Percentiles rank a stretch among this genome's conserved stretches.
phyloP scores from a whole-genome alignment of 2,113 vertebrate genomes.

The Hyperoodon ampullatus region DNA sequence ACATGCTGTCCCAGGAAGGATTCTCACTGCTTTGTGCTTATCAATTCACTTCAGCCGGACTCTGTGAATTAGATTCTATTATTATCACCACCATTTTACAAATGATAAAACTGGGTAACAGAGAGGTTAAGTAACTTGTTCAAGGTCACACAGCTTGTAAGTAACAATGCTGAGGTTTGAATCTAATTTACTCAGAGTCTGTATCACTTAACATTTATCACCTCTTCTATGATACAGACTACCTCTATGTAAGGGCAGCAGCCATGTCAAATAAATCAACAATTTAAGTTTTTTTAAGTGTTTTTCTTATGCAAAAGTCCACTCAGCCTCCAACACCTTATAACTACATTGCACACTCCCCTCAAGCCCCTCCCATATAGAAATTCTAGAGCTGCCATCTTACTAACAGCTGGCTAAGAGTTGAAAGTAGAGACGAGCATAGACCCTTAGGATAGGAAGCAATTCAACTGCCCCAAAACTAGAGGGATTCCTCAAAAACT shows the following conservation, averaged over 20 bases:
- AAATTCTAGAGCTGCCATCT: not conserved
- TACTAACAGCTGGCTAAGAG: not conserved
- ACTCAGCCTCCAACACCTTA: not conserved
- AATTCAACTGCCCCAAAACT: not conserved
- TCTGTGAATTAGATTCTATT: not conserved
- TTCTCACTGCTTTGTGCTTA: not conserved
- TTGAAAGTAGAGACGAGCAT: not conserved
- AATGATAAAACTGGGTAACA: not conserved
- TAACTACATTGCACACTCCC: not conserved
- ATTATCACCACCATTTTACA: not conserved
- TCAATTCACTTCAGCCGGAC: not conserved
- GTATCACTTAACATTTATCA: no score
- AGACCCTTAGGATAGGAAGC: not conserved
- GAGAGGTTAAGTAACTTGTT: constrained; percentile 16
- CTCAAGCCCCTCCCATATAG: not conserved
- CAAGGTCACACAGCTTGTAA: not conserved
- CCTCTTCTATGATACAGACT: not conserved
- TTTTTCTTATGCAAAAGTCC: not conserved
- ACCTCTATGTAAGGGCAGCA: not conserved
- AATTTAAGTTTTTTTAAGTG: not conserved
- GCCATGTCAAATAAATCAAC: not conserved
- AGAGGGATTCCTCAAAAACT: not conserved
- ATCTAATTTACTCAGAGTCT: not conserved
- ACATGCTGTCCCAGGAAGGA: not conserved
- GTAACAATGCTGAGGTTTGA: not conserved